Conservation (phyloP, 2,113 vertebrate species). For the Cyphotilapia sp. region DNA sequence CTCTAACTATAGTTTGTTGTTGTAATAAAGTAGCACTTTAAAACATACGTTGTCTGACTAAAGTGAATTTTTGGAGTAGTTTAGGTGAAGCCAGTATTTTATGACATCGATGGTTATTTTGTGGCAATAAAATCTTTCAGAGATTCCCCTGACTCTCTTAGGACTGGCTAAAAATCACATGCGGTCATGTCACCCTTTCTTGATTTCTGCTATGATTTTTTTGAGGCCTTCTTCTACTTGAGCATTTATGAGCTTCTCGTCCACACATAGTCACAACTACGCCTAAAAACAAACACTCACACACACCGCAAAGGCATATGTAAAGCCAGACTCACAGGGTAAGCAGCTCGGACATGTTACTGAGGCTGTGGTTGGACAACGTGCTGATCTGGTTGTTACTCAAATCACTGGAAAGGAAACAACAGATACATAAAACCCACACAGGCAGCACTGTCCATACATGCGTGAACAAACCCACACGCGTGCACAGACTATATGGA, state of each 20-base stretch:
- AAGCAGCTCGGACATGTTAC: slow-evolving; percentile 98
- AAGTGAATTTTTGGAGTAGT: neutral
- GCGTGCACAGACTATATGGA: neutral
- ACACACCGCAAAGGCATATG: slow-evolving; percentile 8
- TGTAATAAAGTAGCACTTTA: neutral
- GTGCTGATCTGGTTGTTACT: slow-evolving; percentile 99
- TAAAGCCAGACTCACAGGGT: slow-evolving; percentile 88
- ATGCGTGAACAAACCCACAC: neutral
- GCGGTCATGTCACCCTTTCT: neutral
- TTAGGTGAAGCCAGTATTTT: neutral
- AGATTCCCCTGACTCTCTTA: neutral
- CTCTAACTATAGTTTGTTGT: neutral
- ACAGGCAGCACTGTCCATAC: neutral
- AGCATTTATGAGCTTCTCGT: neutral
- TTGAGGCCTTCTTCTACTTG: neutral
- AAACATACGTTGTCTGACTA: neutral
- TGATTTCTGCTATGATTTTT: neutral
- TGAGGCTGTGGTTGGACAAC: slow-evolving; percentile 98
- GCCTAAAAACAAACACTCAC: neutral
- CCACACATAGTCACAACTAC: neutral
- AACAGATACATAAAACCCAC: slow-evolving; percentile 49
- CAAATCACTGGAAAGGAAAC: slow-evolving; percentile 90
- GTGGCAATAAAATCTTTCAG: neutral
- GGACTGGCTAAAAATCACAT: neutral
- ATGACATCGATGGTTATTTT: neutral